Evolutionary conservation across 2,113 vertebrate species (phyloP).

Genomic region (Aramus guarauna): DNA sequence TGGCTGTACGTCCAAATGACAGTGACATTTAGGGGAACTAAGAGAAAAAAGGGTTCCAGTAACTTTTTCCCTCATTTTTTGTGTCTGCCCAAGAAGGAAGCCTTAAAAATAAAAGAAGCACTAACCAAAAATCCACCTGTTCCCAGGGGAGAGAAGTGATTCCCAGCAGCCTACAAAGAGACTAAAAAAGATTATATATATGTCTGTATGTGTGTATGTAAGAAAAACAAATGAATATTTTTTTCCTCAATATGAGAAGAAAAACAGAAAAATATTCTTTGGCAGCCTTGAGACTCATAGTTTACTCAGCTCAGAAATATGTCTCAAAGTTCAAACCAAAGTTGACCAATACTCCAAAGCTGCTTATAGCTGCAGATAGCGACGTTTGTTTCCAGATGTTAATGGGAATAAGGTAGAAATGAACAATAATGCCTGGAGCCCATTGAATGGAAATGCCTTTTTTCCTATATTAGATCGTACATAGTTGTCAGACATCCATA

Average conservation of each 20-base stretch:
- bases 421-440: background rate
- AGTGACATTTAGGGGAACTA: background rate
- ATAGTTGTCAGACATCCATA: background rate
- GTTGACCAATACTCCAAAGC: background rate
- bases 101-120: background rate
- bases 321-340: conserved; percentile 16
- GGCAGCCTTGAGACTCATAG: background rate
- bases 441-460: background rate
- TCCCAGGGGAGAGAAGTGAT: background rate
- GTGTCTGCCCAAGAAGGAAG: background rate
- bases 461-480: background rate
- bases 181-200: background rate
- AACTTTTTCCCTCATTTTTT: background rate
- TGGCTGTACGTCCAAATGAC: background rate
- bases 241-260: background rate
- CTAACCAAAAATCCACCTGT: background rate
- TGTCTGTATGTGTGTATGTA: background rate
- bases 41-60: background rate
- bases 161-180: background rate
- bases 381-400: background rate
- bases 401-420: background rate
- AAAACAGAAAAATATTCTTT: conserved; percentile 12
- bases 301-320: background rate
- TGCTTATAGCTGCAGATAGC: background rate
- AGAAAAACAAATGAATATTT: background rate